Base-by-base conservation (phyloP, 1,140 invertebrate genomes). In the Cardiocondyla obscurior region DNA sequence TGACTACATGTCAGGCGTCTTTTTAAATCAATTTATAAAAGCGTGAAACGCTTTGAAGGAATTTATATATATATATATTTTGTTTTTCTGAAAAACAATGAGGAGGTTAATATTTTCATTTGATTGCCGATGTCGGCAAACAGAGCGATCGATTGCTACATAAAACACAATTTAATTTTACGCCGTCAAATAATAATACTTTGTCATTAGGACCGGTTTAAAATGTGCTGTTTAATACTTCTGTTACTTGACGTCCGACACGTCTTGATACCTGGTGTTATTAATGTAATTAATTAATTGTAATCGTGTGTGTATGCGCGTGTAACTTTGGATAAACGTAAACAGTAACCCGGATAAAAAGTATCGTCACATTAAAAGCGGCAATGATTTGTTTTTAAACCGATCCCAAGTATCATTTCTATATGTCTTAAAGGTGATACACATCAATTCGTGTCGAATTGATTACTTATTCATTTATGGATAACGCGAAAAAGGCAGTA, bases 401-500 rank as follows among this genome's bases (percentile, higher is more conserved):
- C 22, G 16, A 51, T 28, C 46, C 44, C 30, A 39, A 33, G 53
- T 53, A 39, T 53, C n/a, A 53, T 19, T 30, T 39, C 1, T 1
- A 46, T 12, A 51, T 53, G 0, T 22, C 16, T 19, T 36, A 19
- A 53, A 60, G 16, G 25, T 6, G 10, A 74, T 60, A 36, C 44
- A n/a, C 30, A 55, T 72, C 19, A 33, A 16, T 55, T 28, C 39
- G 33, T 8, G 14, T 72, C 5, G 7, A 28, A 4, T 74, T 64
- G 39, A 67, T 22, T 79, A n/a, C n/a, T n/a, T n/a, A n/a, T n/a
- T n/a, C n/a, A n/a, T 28, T 49, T 53, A 39, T 77, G 51, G 65
- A 51, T 77, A 39, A n/a, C 25, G n/a, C 25, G 33, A 19, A 30
- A 42, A 77, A 77, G 60, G 46, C 60, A 67, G 46, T 67, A 55